phyloP scores from a whole-genome alignment of 2,888 invertebrate genomes.

The Hartigia nigra region DNA sequence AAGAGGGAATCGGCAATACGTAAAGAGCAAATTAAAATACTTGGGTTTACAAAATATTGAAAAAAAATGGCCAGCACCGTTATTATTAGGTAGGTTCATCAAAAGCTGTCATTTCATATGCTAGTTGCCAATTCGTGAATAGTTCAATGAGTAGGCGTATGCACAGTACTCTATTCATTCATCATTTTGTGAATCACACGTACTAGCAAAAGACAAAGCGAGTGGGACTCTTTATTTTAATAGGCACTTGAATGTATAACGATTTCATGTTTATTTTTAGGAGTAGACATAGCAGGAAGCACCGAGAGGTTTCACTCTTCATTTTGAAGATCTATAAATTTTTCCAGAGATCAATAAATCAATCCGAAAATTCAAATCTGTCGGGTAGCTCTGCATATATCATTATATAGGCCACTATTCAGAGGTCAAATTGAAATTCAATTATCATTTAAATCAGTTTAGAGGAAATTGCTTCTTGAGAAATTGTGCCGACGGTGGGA shows the following conservation, averaged over 20 bases:
- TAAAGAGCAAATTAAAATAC: neutral
- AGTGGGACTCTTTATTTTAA: neutral
- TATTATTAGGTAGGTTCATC: neutral
- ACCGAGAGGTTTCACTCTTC: neutral
- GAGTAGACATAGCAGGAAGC: neutral
- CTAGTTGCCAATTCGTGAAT: too few relatives aligned
- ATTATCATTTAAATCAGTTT: constrained; percentile 36
- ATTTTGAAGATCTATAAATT: neutral
- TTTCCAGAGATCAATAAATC: neutral
- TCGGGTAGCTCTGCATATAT: neutral
- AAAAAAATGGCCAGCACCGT: neutral
- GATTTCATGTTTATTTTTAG: neutral
- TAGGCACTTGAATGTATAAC: neutral
- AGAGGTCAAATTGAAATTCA: constrained; percentile 32
- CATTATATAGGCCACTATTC: constrained; percentile 16
- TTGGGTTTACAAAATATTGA: neutral
- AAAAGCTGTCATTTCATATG: neutral
- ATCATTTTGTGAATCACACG: neutral
- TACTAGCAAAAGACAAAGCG: neutral
- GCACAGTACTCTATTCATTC: neutral
- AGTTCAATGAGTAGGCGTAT: neutral
- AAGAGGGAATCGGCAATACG: neutral
- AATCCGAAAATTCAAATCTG: neutral
- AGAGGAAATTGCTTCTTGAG: constrained; percentile 22
- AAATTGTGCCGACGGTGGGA: constrained; percentile 12